These are phyloP conservation scores for Burhinus oedicnemus DNA, from an alignment of 2,113 vertebrate genomes.

Conservation along the genomic window DNA sequence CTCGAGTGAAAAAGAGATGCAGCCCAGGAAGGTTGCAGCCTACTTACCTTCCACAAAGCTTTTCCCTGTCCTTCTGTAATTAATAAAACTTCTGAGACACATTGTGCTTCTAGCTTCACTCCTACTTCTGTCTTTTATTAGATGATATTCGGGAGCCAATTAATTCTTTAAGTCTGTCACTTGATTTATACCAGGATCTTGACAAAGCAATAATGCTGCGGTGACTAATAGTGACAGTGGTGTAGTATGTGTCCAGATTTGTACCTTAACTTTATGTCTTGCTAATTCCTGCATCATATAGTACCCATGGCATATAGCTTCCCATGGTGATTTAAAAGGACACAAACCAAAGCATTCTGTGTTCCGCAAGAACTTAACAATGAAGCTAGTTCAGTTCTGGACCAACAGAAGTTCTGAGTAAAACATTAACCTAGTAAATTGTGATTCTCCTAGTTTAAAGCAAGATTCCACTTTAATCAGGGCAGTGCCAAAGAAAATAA, in stretches of 20 bases:
- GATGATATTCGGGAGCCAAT: not conserved
- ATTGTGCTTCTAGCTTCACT: not conserved
- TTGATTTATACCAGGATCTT: not conserved
- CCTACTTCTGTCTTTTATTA: not conserved
- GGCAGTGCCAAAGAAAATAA: slow-evolving; percentile 71
- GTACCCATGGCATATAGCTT: not conserved
- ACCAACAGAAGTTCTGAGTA: not conserved
- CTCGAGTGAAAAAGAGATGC: not conserved
- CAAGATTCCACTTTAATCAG: slow-evolving; percentile 35
- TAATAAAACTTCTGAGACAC: not conserved
- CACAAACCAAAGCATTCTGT: not conserved
- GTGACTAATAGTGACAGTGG: not conserved
- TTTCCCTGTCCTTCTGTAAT: not conserved
- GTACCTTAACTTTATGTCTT: not conserved
- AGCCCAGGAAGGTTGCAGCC: not conserved
- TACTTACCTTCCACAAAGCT: not conserved
- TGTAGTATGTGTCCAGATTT: not conserved
- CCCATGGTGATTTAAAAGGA: not conserved
- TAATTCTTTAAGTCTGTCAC: not conserved
- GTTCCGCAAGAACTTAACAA: not conserved
- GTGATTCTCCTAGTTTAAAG: slow-evolving; percentile 30
- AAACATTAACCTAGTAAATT: not conserved
- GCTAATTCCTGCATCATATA: not conserved
- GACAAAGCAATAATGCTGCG: not conserved
- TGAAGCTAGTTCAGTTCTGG: not conserved